Base-by-base conservation (phyloP, 2,888 invertebrate species). In the Drosophila mettleri region DNA sequence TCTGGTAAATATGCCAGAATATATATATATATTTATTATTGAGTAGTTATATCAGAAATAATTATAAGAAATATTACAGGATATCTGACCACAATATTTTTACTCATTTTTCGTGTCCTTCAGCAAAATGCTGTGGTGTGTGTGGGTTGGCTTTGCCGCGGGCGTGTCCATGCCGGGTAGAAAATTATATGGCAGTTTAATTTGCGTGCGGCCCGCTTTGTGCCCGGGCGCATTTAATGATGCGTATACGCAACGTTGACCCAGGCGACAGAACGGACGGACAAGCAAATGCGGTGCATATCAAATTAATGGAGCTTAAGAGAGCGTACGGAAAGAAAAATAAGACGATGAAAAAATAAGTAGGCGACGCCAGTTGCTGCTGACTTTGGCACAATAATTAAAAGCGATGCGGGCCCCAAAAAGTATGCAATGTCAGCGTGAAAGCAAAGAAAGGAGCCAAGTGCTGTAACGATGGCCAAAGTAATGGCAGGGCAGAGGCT, bases 181-280 rank as follows among this genome's bases (percentile, higher is more conserved):
- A 46, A 80, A 74, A 71, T 80, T 86, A 64, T 72, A 74, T 62
- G 74, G 62, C 74, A 71, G 69, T 83, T 83, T 80, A 84, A 83
- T 86, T 83, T 86, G 80, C 74, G 78, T 81, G 73, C 58, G 55
- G 58, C 45, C 16, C 63, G 67, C 58, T 61, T 66, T 61, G 63
- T 49, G 69, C 54, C 53, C 39, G 64, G 76, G 53, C 39, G 53
- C 60, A 78, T 64, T 83, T 85, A 83, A 83, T 81, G 83, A 68
- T 85, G 83, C 87, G 87, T 84, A 68, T 73, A 81, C 84, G 78
- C 70, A 77, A 49, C 36, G 80, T 68, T 72, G 76, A 75, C 78
- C 74, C 55, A 16, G 22, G 38, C 70, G 38, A 57, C 33, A 49
- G 51, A 39, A 48, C 52, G 64, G 43, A 48, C 52, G 64, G 24